These are phyloP conservation scores for Tamias sibiricus DNA, from an alignment of 2,113 vertebrate species.

Conservation along the genomic window DNA sequence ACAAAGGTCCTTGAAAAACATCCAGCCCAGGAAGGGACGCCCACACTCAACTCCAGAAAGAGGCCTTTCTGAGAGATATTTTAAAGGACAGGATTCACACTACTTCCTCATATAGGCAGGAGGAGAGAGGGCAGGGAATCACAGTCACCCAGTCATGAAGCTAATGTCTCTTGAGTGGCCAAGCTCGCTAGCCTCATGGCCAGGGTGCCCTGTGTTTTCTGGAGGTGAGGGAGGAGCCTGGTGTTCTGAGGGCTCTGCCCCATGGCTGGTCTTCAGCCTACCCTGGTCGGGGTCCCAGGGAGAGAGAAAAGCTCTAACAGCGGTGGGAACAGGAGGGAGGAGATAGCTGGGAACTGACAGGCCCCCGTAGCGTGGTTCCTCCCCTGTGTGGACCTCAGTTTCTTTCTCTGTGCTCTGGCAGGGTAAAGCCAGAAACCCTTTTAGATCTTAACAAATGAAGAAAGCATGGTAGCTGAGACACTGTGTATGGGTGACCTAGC, in stretches of 20 bases:
- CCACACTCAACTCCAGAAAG: not conserved
- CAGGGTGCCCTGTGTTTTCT: not conserved
- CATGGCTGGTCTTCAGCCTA: not conserved
- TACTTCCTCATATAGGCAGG: not conserved
- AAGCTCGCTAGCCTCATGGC: not conserved
- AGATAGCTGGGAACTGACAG: not conserved
- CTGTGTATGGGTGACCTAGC: too few relatives aligned
- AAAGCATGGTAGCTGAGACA: not conserved
- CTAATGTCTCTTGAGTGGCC: not conserved
- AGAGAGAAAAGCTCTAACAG: not conserved
- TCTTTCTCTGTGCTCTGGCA: not conserved
- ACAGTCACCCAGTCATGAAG: not conserved
- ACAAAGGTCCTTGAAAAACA: fast-evolving
- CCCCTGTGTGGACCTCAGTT: too few relatives aligned
- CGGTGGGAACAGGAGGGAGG: not conserved
- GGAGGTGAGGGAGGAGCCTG: not conserved
- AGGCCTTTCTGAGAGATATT: not conserved
- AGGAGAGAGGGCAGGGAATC: not conserved
- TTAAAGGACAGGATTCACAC: not conserved
- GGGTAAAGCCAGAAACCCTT: not conserved
- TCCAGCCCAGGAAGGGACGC: fast-evolving
- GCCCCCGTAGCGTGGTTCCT: not conserved
- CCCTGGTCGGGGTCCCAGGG: not conserved
- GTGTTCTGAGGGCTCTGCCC: not conserved
- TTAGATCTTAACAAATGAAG: not conserved